Conservation (phyloP, 2,888 invertebrate species). For the Timandra comae region DNA sequence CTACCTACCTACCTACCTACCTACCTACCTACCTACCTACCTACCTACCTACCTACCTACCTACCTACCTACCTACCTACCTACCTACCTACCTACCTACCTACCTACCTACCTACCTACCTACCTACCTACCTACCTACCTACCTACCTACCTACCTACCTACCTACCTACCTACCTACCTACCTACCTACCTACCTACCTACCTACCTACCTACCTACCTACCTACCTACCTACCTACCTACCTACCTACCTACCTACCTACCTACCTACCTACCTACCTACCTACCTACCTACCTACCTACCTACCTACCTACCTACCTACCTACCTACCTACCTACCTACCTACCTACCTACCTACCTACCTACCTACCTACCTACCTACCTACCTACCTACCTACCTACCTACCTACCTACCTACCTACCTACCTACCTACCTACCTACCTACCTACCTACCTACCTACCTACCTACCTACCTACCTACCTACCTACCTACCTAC, state of each 20-base stretch:
- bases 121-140: constrained; percentile 1
- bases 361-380: too few species aligned
- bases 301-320: constrained; percentile 1
- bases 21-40: constrained; percentile 1
- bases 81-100: constrained; percentile 1
- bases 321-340: too few species aligned
- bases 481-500: too few species aligned
- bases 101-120: constrained; percentile 1
- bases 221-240: constrained; percentile 1
- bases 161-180: constrained; percentile 1
- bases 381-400: too few species aligned
- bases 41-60: constrained; percentile 1
- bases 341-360: too few species aligned
- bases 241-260: constrained; percentile 1
- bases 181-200: constrained; percentile 1
- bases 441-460: too few species aligned
- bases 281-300: constrained; percentile 1
- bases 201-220: constrained; percentile 1
- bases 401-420: too few species aligned
- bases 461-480: too few species aligned
- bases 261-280: constrained; percentile 1
- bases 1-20: constrained; percentile 1
- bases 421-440: too few species aligned
- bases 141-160: constrained; percentile 1
- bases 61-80: constrained; percentile 1